A percentile compares a stretch with the other conserved stretches of the same genome.
Evolutionary conservation across 2,888 invertebrate genomes (phyloP).

Genomic region (Congeria kusceri): DNA sequence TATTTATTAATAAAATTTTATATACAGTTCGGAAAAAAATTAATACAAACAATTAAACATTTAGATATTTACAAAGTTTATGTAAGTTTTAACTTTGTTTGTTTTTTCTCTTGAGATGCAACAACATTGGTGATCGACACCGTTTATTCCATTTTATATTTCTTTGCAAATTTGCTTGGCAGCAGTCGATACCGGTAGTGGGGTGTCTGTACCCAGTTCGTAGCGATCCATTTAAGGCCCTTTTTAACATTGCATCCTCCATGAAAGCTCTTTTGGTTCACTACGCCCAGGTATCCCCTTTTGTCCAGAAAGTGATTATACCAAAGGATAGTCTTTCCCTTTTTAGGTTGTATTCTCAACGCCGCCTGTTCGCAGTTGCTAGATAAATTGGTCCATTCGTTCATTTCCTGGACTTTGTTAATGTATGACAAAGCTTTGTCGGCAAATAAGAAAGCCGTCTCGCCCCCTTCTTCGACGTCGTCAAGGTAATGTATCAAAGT

Average conservation of each 20-base stretch:
- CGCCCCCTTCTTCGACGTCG: slow-evolving; percentile 76
- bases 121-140: too few relatives aligned
- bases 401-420: not conserved
- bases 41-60: too few relatives aligned
- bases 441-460: slow-evolving; percentile 74
- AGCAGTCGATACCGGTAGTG: slow-evolving; percentile 26
- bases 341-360: slow-evolving; percentile 65
- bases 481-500: slow-evolving; percentile 77
- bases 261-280: slow-evolving; percentile 67
- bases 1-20: too few relatives aligned
- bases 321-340: slow-evolving; percentile 78
- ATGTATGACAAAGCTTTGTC: slow-evolving; percentile 27
- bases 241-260: slow-evolving; percentile 75
- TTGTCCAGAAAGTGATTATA: slow-evolving; percentile 73
- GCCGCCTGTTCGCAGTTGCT: slow-evolving; percentile 61
- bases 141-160: too few relatives aligned
- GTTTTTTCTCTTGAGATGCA: too few relatives aligned
- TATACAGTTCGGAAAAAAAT: too few relatives aligned
- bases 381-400: slow-evolving; percentile 53
- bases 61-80: too few relatives aligned
- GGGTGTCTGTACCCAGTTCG: slow-evolving; percentile 77
- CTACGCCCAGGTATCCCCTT: slow-evolving; percentile 69
- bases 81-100: too few relatives aligned
- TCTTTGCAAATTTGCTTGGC: slow-evolving; percentile 20
- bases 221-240: slow-evolving; percentile 79